Percentiles rank a stretch among this genome's conserved stretches.
Conservation (phyloP, 2,888 invertebrate species). For the Tenthredo notha region DNA sequence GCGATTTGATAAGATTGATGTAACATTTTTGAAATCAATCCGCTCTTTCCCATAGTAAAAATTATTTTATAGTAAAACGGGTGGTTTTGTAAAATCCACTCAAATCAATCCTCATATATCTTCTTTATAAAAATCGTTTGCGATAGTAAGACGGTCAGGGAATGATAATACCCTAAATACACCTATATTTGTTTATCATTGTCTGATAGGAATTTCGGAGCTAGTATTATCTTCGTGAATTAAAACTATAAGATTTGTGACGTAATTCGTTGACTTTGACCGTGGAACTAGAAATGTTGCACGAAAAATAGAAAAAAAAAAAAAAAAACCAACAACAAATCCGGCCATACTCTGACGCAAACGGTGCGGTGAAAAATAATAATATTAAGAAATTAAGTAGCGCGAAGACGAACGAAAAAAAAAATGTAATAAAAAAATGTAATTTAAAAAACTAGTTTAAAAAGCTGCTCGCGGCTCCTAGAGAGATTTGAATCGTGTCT, state of each 20-base stretch:
- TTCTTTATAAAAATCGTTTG: too few relatives aligned
- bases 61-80: too few relatives aligned
- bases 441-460: background rate
- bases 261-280: background rate
- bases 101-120: too few relatives aligned
- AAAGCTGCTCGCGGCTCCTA: background rate
- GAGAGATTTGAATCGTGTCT: slow-evolving; percentile 17
- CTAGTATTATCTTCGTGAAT: background rate
- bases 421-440: background rate
- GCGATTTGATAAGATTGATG: too few relatives aligned
- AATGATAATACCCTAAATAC: too few relatives aligned
- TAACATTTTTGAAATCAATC: too few relatives aligned
- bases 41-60: too few relatives aligned
- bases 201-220: background rate
- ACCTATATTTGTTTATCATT: background rate
- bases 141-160: background rate
- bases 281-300: background rate
- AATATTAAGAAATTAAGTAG: background rate
- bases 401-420: background rate
- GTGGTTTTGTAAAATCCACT: too few relatives aligned
- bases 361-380: background rate
- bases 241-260: background rate
- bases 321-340: background rate
- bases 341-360: slow-evolving; percentile 10
- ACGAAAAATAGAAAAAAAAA: background rate